phyloP scores from a whole-genome alignment of 2,113 vertebrate species.

The Raphicerus campestris region DNA sequence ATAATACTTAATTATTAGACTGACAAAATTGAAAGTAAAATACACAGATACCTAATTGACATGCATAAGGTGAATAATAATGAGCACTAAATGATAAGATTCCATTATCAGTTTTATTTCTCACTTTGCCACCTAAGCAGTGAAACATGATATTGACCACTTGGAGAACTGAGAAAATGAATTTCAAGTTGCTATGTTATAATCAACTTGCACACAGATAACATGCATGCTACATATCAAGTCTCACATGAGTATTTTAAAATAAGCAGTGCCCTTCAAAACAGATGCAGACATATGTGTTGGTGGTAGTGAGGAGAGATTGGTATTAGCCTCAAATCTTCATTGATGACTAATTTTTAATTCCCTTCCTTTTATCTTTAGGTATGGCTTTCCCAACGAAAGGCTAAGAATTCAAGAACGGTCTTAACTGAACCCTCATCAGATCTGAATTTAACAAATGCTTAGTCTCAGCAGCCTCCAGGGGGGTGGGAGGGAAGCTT shows the following conservation, averaged over 20 bases:
- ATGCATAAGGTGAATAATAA: neutral
- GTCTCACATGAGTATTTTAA: conserved; percentile 55
- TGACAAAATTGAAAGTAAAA: conserved; percentile 41
- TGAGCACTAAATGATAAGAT: neutral
- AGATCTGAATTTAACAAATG: conserved; percentile 92
- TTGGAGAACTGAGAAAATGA: conserved; percentile 39
- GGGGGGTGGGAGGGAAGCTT: conserved; percentile 77
- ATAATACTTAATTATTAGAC: neutral
- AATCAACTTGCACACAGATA: conserved; percentile 62
- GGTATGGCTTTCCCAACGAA: conserved; percentile 99
- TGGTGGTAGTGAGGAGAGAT: conserved; percentile 74
- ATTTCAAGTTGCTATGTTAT: neutral
- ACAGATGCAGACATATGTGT: conserved; percentile 68
- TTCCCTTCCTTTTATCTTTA: conserved; percentile 97
- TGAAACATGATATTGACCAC: conserved; percentile 28
- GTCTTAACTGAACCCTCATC: conserved; percentile 92
- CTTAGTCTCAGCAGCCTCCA: conserved; percentile 91
- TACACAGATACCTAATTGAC: conserved; percentile 15
- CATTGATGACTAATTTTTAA: conserved; percentile 90
- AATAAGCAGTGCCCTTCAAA: conserved; percentile 65
- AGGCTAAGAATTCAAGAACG: conserved; percentile 96
- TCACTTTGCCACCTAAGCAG: conserved; percentile 68
- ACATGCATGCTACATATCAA: conserved; percentile 50
- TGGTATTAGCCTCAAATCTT: conserved; percentile 77
- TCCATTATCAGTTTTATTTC: conserved; percentile 9